Base-by-base conservation (phyloP, 2,888 invertebrate species). In the Diplolepis rosae region DNA sequence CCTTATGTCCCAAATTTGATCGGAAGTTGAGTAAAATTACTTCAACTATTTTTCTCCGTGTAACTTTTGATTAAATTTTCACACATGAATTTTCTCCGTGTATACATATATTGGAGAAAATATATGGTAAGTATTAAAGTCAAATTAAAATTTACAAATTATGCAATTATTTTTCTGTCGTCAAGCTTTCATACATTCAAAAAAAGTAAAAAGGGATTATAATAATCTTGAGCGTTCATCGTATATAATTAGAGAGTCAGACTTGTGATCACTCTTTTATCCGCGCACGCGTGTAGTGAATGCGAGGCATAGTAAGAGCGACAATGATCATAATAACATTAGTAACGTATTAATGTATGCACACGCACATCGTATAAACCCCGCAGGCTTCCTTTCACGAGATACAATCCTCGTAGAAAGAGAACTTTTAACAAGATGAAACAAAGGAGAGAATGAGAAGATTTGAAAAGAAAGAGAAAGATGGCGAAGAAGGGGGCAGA, bases 401-500 rank as follows among this genome's bases (percentile, higher is more conserved):
- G 56, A 15, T 61, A 39, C 39, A 22, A 56, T 56, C 11, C 35
- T 35, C 11, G 13, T 32, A 56, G 61, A 61, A 39, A 39, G 61
- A 18, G 61, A 61, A 39, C 15, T 35, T 56, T 56, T 6, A 2
- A 22, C 24, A 61, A 22, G 61, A 39, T 61, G n/a, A 27, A 61
- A 61, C 61, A 61, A 61, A 61, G 39, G 4, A 22, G 4, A 39
- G 35, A 61, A 24, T 24, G 22, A 27, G 61, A 24, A 70, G 66
- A 66, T 65, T 56, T 51, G 68, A 52, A 45, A 51, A 42, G 68
- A 68, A 35, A 65, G 72, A 68, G 52, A 50, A 48, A 48, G 48
- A 65, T 66, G 65, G 32, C 56, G 52, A 69, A 68, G 71, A 51
- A 52, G 56, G 52, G 45, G 68, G 45, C 68, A 32, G 35, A 61